These are phyloP conservation scores for Sylvia atricapilla DNA, from an alignment of 2,113 vertebrate genomes.

Conservation along the genomic window DNA sequence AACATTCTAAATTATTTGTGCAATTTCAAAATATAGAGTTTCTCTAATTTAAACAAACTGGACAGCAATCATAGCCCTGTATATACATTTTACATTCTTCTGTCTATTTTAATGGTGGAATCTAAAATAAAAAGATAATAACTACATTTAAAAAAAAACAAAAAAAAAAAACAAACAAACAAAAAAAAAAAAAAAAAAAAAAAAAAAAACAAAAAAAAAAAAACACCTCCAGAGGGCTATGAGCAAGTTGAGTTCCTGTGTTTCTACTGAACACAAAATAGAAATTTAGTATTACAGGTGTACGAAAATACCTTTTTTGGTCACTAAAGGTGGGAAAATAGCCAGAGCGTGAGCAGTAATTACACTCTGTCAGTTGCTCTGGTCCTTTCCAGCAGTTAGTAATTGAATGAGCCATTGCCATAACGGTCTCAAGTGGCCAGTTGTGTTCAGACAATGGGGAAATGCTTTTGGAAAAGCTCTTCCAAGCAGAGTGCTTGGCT, in stretches of 20 bases:
- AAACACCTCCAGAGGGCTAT: background rate
- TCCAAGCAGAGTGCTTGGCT: background rate
- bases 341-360: background rate
- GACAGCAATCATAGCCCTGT: constrained; percentile 29
- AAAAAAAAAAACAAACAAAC: background rate
- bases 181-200: background rate
- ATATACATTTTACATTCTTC: constrained; percentile 39
- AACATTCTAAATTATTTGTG: constrained; percentile 18
- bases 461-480: background rate
- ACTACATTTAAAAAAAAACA: background rate
- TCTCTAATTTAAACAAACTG: constrained; percentile 41
- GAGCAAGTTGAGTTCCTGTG: background rate
- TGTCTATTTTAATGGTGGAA: constrained; percentile 28
- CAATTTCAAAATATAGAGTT: constrained; percentile 61
- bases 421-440: background rate
- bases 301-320: background rate
- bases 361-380: background rate
- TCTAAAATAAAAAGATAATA: constrained; percentile 6
- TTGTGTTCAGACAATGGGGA: background rate
- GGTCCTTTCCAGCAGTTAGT: background rate
- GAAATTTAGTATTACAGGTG: background rate
- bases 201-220: fast-evolving
- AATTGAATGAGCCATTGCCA: background rate
- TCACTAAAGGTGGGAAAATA: background rate
- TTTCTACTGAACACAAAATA: constrained; percentile 16